phyloP scores from a whole-genome alignment of 2,113 vertebrate genomes.

The Bostrychus sinensis region DNA sequence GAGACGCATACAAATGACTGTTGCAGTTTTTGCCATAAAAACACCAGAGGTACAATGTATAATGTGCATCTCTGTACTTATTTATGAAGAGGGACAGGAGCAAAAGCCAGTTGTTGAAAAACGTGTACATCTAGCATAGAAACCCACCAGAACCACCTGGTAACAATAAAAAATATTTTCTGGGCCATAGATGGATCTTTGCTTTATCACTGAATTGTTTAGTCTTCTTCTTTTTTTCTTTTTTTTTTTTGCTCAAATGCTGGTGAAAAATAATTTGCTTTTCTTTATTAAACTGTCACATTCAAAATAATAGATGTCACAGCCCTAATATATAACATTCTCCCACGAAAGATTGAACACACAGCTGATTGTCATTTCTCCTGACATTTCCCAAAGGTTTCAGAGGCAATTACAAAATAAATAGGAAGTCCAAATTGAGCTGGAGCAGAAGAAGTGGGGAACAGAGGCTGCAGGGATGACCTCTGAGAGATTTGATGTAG shows the following conservation, averaged over 20 bases:
- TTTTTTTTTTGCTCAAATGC: too few relatives aligned
- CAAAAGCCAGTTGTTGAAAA: too few relatives aligned
- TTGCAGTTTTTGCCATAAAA: too few relatives aligned
- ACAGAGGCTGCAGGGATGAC: slow-evolving; percentile 9
- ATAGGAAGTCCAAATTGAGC: not conserved
- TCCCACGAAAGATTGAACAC: not conserved
- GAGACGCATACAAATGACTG: too few relatives aligned
- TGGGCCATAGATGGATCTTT: not conserved
- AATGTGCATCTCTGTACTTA: too few relatives aligned
- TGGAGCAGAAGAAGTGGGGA: not conserved
- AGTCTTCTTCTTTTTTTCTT: too few relatives aligned
- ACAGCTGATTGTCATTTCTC: slow-evolving; percentile 1
- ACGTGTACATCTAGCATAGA: too few relatives aligned
- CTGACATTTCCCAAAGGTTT: slow-evolving; percentile 2
- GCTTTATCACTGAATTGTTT: not conserved
- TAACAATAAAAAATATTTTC: not conserved
- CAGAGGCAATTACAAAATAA: not conserved
- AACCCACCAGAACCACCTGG: not conserved
- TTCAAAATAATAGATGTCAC: not conserved
- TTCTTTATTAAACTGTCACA: slow-evolving; percentile 1
- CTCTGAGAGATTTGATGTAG: slow-evolving; percentile 21
- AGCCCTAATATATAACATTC: not conserved
- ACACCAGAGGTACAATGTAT: too few relatives aligned
- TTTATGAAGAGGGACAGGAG: too few relatives aligned
- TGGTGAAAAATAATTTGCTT: slow-evolving; percentile 2